Percentiles rank a stretch among this genome's conserved stretches.
These are phyloP conservation scores for Bradypodion ventrale DNA, from an alignment of 2,797 vertebrate genomes.

Conservation along the genomic window DNA sequence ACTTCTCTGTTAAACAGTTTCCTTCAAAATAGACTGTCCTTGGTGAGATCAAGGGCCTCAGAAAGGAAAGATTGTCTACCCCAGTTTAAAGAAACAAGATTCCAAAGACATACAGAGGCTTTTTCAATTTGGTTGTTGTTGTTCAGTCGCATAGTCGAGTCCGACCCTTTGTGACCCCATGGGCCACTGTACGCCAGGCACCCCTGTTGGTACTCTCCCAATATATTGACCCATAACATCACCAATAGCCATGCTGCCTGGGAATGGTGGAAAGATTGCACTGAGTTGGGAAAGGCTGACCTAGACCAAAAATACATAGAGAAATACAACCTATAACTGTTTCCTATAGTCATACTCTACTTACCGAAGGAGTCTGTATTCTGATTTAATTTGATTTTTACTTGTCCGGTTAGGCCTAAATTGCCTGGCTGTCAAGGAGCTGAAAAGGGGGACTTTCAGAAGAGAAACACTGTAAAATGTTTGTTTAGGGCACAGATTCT, in stretches of 20 bases:
- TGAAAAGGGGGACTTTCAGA: background rate
- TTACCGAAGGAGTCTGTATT: background rate
- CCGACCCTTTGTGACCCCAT: no score
- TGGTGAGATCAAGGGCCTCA: background rate
- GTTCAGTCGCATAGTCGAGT: no score
- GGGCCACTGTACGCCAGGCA: no score
- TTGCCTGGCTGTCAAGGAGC: background rate
- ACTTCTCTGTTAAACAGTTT: background rate
- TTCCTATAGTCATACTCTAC: background rate
- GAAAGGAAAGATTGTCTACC: background rate
- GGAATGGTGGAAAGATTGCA: background rate
- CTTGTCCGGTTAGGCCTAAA: background rate
- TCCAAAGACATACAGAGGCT: background rate
- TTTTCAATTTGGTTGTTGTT: no score
- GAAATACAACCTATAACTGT: background rate
- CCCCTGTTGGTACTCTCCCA: no score
- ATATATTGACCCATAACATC: background rate
- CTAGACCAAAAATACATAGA: background rate
- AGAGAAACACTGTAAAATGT: background rate
- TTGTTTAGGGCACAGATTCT: no score
- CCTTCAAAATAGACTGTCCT: background rate
- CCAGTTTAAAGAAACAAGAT: background rate
- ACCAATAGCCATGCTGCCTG: background rate
- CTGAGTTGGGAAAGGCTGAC: background rate
- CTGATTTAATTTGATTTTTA: no score